These are phyloP conservation scores for Cybosia mesomella DNA, from an alignment of 2,888 invertebrate species.

Conservation along the genomic window DNA sequence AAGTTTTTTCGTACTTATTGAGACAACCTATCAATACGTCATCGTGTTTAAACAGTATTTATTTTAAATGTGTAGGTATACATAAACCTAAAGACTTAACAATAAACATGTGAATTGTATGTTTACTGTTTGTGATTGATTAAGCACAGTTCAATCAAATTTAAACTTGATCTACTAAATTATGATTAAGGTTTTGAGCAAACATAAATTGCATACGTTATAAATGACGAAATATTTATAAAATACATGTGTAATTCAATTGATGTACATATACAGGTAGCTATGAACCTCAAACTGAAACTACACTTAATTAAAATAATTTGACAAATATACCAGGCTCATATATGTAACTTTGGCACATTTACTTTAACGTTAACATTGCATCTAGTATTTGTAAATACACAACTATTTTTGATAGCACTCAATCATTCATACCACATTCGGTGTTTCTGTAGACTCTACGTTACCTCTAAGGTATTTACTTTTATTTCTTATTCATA, in stretches of 20 bases:
- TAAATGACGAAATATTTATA: slow-evolving; percentile 31
- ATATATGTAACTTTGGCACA: slow-evolving; percentile 80
- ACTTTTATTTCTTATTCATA: slow-evolving; percentile 13
- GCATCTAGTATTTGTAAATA: slow-evolving; percentile 34
- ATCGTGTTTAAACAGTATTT: not conserved
- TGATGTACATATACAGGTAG: slow-evolving; percentile 18
- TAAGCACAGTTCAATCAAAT: slow-evolving; percentile 38
- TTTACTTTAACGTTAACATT: slow-evolving; percentile 57
- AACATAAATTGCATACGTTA: slow-evolving; percentile 55
- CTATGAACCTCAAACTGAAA: slow-evolving; percentile 41
- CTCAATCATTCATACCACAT: slow-evolving; percentile 22
- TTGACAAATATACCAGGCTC: slow-evolving; percentile 67
- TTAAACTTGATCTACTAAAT: slow-evolving; percentile 44
- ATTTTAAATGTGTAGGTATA: not conserved
- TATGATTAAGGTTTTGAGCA: slow-evolving; percentile 68
- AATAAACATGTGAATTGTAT: slow-evolving; percentile 17
- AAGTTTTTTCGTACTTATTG: not conserved
- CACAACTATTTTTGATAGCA: slow-evolving; percentile 29
- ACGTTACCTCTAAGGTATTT: slow-evolving; percentile 26
- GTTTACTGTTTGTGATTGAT: slow-evolving; percentile 36
- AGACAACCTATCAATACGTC: not conserved
- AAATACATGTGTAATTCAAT: slow-evolving; percentile 37
- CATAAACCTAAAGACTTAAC: not conserved
- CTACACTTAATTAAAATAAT: slow-evolving; percentile 51
- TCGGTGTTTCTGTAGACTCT: slow-evolving; percentile 15